Conservation (phyloP, 2,113 vertebrate genomes). For the Oxyruncus cristatus region DNA sequence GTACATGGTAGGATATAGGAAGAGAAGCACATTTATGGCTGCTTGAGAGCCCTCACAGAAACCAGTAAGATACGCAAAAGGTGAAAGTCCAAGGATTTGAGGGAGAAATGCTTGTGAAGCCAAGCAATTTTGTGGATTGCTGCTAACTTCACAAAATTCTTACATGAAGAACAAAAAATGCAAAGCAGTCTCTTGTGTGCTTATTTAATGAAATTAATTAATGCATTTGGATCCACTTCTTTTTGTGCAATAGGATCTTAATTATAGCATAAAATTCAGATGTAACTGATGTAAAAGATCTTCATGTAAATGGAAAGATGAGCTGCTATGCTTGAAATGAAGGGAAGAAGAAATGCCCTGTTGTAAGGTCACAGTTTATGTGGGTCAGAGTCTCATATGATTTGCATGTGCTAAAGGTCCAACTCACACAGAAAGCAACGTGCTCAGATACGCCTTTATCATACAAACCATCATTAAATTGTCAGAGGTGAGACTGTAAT, state of each 20-base stretch:
- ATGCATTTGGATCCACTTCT: neutral
- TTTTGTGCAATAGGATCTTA: neutral
- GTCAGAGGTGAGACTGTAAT: neutral
- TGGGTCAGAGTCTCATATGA: neutral
- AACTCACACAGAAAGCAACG: neutral
- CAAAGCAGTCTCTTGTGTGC: conserved; percentile 5
- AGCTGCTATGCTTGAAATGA: neutral
- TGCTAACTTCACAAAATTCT: neutral
- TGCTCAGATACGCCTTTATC: neutral
- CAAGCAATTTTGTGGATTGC: neutral
- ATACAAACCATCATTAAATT: neutral
- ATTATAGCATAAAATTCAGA: neutral
- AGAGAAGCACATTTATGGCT: neutral
- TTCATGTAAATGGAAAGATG: neutral
- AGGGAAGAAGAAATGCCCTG: neutral
- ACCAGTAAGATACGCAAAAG: neutral
- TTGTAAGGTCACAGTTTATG: neutral
- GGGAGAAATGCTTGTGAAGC: neutral
- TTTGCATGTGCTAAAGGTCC: neutral
- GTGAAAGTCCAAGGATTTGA: neutral
- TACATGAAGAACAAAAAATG: neutral
- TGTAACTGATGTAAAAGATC: neutral
- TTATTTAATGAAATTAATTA: conserved; percentile 42
- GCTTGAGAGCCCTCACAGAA: neutral
- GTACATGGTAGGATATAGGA: neutral